phyloP scores from a whole-genome alignment of 2,797 vertebrate genomes.

The Stomatorhinus walkeri region DNA sequence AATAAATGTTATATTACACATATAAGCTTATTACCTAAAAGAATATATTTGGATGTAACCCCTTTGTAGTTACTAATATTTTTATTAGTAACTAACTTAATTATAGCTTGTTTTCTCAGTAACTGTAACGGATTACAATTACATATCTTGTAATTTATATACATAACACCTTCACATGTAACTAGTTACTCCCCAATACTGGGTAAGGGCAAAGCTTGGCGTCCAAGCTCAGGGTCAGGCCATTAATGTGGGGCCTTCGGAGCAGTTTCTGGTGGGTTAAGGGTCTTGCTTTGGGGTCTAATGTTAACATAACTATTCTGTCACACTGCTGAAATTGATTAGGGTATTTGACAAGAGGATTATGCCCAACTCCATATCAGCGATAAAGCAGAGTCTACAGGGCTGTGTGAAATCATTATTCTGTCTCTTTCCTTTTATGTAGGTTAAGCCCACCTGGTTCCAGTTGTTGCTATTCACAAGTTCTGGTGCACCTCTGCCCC shows the following conservation, averaged over 20 bases:
- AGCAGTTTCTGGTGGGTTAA: neutral
- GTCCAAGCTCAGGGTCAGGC: neutral
- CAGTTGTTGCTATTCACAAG: neutral
- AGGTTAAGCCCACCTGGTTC: neutral
- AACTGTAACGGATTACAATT: neutral
- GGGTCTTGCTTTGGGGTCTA: neutral
- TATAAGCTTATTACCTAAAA: neutral
- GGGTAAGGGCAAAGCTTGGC: neutral
- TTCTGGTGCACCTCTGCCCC: conserved; percentile 2
- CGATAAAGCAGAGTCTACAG: neutral
- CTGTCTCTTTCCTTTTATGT: neutral
- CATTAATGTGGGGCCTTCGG: neutral
- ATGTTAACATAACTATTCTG: neutral
- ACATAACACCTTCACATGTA: neutral
- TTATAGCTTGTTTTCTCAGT: neutral
- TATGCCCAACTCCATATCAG: neutral
- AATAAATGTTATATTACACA: neutral
- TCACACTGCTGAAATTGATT: neutral
- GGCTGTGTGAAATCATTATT: neutral
- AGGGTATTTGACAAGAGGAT: neutral
- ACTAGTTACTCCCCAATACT: neutral
- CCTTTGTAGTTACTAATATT: neutral
- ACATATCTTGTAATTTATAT: neutral
- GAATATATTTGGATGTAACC: neutral
- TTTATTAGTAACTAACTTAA: neutral